Evolutionary conservation across 2,113 vertebrate genomes (phyloP), one percentile per base, ranked within the genome.

Genomic region (human): DNA sequence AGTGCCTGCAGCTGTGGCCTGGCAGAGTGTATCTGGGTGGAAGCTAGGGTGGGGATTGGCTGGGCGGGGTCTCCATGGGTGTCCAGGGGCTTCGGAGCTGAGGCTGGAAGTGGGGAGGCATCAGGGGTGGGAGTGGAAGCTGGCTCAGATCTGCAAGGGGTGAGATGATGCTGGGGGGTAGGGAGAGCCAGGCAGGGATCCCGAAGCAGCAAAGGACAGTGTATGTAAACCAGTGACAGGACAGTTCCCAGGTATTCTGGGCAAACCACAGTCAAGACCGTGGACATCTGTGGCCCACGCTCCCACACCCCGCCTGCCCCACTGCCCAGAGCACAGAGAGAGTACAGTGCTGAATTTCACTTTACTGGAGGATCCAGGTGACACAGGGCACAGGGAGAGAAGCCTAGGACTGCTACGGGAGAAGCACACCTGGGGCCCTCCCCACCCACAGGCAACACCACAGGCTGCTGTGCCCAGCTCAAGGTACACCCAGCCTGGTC

Each of bases 181-280:
- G 45, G 8, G 45, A 50, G 2, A 20, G 48, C 13, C 14, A 32
- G 18, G 20, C 30, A 25, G 11, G 61, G 45, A 23, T 43, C 35
- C 27, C 16, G 22, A 40, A 45, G 57, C 27, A 61, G 7, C n/a
- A 40, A 66, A 48, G 32, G 64, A 66, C 20, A 9, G n/a, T 11
- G 14, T 30, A 30, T 45, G 14, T 50, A 13, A 27, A n/a, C 40
- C 40, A 40, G 38, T 7, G n/a, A 48, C 48, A 48, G 32, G 61
- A 27, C 32, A 2, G 40, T 13, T 18, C n/a, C n/a, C 13, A 30
- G 66, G 50, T 32, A 11, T 18, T 13, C 72, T 20, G 80, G 57
- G 6, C 0, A 1, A 7, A 59, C 0, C 0, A 20, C 55, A 35
- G 50, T 17, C 27, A n/a, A 3, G 7, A 45, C 2, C 3, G 5